Percentiles rank a stretch among this genome's conserved stretches.
Evolutionary conservation across 2,797 vertebrate species (phyloP).

Genomic region (Cottoperca gobio): DNA sequence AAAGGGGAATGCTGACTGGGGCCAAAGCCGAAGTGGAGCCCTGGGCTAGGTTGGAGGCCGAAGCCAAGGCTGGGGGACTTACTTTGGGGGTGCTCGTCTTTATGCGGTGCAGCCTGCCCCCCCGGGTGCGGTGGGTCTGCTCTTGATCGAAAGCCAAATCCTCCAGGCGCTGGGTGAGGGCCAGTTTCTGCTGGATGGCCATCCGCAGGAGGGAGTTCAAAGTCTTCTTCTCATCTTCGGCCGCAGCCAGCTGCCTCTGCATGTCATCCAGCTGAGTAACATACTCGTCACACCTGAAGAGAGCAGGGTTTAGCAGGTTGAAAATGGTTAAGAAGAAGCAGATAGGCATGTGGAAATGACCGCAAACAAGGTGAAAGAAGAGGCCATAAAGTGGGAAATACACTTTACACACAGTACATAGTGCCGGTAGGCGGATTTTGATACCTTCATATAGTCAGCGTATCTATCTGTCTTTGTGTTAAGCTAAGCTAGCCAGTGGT

Average conservation of each 20-base stretch:
- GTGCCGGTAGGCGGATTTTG: background rate
- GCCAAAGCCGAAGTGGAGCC: constrained; percentile 42
- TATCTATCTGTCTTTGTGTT: background rate
- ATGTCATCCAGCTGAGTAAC: constrained; percentile 97
- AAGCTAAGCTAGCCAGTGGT: background rate
- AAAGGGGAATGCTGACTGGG: constrained; percentile 33
- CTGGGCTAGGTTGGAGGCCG: constrained; percentile 30
- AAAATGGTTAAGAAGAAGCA: background rate
- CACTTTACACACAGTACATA: too few relatives aligned
- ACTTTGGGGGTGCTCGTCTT: constrained; percentile 95
- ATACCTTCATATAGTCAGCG: background rate
- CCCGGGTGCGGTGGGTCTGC: constrained; percentile 90
- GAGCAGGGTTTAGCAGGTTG: background rate
- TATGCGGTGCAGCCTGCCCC: constrained; percentile 86
- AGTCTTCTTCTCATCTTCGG: constrained; percentile 99
- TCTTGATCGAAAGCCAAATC: constrained; percentile 98
- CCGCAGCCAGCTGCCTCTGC: constrained; percentile 96
- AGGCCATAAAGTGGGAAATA: background rate
- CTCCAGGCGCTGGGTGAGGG: constrained; percentile 96
- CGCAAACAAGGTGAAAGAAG: background rate
- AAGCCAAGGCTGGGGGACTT: constrained; percentile 81
- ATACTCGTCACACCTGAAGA: constrained; percentile 91
- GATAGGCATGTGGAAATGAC: background rate
- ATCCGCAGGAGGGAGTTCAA: constrained; percentile 96
- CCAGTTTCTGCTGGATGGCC: constrained; percentile 99